phyloP scores from a whole-genome alignment of 2,888 invertebrate genomes.

The Conops quadrifasciatus region DNA sequence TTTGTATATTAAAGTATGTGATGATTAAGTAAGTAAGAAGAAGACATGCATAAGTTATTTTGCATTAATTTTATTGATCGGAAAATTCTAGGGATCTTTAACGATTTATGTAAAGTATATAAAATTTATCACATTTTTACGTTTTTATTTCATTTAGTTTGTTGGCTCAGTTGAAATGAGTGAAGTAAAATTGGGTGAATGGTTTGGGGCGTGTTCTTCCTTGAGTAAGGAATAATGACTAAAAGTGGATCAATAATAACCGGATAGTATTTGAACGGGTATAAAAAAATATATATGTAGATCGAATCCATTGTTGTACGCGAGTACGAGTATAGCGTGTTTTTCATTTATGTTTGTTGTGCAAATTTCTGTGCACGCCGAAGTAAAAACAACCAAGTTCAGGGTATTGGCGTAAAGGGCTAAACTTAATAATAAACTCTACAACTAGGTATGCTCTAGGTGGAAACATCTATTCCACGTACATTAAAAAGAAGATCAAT shows the following conservation, averaged over 20 bases:
- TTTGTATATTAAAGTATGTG: constrained; percentile 4
- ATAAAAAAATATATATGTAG: not conserved
- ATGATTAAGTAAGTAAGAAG: constrained; percentile 21
- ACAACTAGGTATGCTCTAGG: constrained; percentile 10
- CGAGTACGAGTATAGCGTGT: not conserved
- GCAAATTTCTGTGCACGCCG: not conserved
- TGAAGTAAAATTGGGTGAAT: not conserved
- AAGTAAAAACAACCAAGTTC: constrained; percentile 8
- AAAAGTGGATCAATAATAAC: not conserved
- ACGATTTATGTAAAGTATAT: constrained; percentile 23
- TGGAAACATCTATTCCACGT: constrained; percentile 11
- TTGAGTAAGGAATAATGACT: constrained; percentile 2
- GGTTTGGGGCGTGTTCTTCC: constrained; percentile 2
- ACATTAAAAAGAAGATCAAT: not conserved
- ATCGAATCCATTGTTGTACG: not conserved
- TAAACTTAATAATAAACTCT: constrained; percentile 22
- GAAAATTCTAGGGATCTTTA: constrained; percentile 14
- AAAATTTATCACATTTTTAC: constrained; percentile 34
- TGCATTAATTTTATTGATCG: constrained; percentile 30
- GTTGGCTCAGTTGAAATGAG: constrained; percentile 10
- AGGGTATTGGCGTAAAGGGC: not conserved
- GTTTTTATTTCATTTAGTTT: constrained; percentile 21
- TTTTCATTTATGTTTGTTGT: not conserved
- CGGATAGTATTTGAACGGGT: not conserved
- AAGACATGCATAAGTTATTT: too few species aligned